Evolutionary conservation across 1,140 invertebrate genomes (phyloP), one percentile per base, ranked within the genome.

Genomic region (Scaptomyza montana): DNA sequence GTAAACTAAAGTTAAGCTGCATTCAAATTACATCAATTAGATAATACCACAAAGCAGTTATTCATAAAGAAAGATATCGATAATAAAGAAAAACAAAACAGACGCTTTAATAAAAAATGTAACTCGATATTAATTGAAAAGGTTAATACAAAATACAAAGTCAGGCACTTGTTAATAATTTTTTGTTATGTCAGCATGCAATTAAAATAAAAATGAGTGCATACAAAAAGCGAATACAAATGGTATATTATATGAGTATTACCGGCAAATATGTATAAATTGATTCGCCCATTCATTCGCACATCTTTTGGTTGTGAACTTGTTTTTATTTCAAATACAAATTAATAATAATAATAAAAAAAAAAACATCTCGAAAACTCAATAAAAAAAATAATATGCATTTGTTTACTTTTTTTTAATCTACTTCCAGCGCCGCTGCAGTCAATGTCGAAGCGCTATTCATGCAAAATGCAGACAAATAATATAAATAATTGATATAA

Each of bases 251-350:
- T 43, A 53, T 30, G 41, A 60, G 43, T 62, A 71, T 65, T 53
- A 53, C 55, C 30, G 39, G 46, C 74, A 69, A 36, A 81, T 8
- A 80, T 84, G 69, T 84, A 77, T 84, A 89, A 77, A 89, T 74
- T 80, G 78, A 87, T 87, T 89, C 65, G 78, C 73, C 69, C 72
- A 80, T 81, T 87, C 73, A 84, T 74, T 82, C 72, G 76, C 84
- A 87, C 73, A 65, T 82, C 75, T 75, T 89, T 89, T 64, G 82
- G 79, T 76, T 87, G 75, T 82, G 74, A 89, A 78, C 65, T 71
- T 70, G 59, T 74, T 74, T 74, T 60, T 70, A 70, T 74, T 66
- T 70, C 47, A 64, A 54, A 69, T 62, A 78, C 64, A 46, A 61
- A 50, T 61, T 54, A 62, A 62, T 64, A 51, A 46, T 36, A 56